These are phyloP conservation scores for Galerucella calmariensis DNA, from an alignment of 2,888 invertebrate species.

Conservation along the genomic window DNA sequence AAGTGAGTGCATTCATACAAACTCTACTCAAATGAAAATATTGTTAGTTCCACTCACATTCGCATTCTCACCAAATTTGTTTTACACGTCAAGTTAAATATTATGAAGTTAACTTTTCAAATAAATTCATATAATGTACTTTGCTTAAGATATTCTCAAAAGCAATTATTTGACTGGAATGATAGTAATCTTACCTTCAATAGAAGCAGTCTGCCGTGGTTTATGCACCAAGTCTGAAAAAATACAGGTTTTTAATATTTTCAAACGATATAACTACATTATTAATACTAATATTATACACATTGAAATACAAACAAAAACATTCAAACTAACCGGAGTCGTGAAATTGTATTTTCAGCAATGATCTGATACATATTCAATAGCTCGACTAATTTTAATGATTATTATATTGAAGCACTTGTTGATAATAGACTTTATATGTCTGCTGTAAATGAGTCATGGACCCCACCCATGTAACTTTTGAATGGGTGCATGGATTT, in stretches of 20 bases:
- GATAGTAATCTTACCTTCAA: constrained; percentile 33
- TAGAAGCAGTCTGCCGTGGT: constrained; percentile 35
- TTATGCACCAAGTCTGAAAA: constrained; percentile 41
- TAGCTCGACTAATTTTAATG: too few species aligned
- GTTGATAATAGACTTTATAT: too few species aligned
- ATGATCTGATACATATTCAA: too few species aligned
- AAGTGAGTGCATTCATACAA: too few species aligned
- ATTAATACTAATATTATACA: neutral
- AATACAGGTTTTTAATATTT: neutral
- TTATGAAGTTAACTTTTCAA: neutral
- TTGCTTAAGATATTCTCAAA: neutral
- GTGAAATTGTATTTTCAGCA: too few species aligned
- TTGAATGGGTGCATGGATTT: too few species aligned
- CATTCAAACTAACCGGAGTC: neutral
- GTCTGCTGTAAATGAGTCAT: too few species aligned
- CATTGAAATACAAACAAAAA: neutral
- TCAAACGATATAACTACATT: neutral
- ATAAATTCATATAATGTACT: neutral
- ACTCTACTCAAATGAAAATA: too few species aligned
- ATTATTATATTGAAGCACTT: too few species aligned
- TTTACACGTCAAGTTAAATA: neutral
- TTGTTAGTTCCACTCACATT: too few species aligned
- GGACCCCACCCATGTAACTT: too few species aligned
- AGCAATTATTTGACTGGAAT: neutral
- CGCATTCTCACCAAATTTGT: too few species aligned